These are phyloP conservation scores for Calliopum simillimum DNA, from an alignment of 2,888 invertebrate species.

Conservation along the genomic window DNA sequence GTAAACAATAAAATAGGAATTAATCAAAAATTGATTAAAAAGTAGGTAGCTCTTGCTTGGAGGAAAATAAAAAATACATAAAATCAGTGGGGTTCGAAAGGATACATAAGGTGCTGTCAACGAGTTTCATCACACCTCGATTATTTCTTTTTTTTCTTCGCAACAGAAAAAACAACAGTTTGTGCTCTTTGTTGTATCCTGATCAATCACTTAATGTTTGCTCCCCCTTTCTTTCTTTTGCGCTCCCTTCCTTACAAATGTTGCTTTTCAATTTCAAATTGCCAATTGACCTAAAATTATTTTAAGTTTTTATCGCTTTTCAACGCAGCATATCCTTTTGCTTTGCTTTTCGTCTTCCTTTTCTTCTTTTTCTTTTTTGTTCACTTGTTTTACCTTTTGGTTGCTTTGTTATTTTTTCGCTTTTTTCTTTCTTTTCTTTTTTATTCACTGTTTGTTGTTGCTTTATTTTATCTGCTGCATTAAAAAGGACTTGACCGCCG, in stretches of 20 bases:
- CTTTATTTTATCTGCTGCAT: neutral
- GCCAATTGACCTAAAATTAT: conserved; percentile 33
- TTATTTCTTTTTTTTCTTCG: too few relatives aligned
- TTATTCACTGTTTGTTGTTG: neutral
- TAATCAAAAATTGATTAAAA: too few relatives aligned
- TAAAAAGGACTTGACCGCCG: neutral
- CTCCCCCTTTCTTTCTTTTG: neutral
- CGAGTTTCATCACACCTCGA: too few relatives aligned
- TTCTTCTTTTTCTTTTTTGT: neutral
- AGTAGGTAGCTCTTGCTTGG: neutral
- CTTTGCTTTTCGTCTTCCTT: too few relatives aligned
- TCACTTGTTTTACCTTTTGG: neutral
- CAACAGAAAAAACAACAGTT: neutral
- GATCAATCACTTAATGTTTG: neutral
- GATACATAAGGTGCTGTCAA: too few relatives aligned
- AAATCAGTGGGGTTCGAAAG: too few relatives aligned
- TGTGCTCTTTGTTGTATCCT: neutral
- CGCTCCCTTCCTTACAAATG: neutral
- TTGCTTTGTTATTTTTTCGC: conserved; percentile 1
- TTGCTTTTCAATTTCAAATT: conserved; percentile 19
- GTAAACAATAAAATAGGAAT: too few relatives aligned
- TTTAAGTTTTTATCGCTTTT: conserved; percentile 4
- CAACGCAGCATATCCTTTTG: too few relatives aligned
- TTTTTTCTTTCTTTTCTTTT: conserved; percentile 1
- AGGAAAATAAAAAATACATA: neutral